phyloP scores from a whole-genome alignment of 2,113 vertebrate genomes.

The Platichthys flesus region DNA sequence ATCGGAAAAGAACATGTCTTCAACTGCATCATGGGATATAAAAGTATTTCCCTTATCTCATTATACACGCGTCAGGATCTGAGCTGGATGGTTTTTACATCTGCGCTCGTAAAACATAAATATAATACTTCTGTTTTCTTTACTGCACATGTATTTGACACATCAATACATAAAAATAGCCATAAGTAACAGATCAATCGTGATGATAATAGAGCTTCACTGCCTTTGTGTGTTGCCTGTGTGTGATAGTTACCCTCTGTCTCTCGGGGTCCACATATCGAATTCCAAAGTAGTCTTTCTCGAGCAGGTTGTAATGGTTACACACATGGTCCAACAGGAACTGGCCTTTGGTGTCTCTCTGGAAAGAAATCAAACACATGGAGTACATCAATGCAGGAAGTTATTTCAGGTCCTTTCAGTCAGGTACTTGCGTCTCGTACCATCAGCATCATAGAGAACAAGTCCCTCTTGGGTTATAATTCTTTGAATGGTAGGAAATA shows the following conservation, averaged over 20 bases:
- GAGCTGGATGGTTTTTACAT: no score
- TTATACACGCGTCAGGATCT: background rate
- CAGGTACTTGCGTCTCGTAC: background rate
- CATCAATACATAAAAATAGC: background rate
- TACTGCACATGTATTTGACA: background rate
- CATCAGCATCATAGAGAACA: conserved; percentile 14
- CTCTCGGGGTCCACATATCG: conserved; percentile 97
- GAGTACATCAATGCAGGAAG: background rate
- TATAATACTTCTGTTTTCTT: background rate
- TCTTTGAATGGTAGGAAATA: conserved; percentile 5
- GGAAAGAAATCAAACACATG: conserved; percentile 71
- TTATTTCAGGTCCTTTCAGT: background rate
- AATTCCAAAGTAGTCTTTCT: conserved; percentile 99
- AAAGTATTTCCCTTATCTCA: background rate
- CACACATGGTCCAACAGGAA: conserved; percentile 97
- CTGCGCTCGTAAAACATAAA: no score
- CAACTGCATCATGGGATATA: background rate
- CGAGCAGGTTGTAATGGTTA: conserved; percentile 97
- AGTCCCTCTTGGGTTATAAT: conserved; percentile 13
- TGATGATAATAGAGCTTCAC: background rate
- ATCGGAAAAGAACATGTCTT: background rate
- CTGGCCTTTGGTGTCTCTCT: conserved; percentile 98
- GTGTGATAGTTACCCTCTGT: conserved; percentile 87
- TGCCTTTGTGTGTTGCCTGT: background rate
- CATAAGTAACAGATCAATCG: background rate